Conservation (phyloP, 2,797 vertebrate genomes). For the Scleropages formosus region DNA sequence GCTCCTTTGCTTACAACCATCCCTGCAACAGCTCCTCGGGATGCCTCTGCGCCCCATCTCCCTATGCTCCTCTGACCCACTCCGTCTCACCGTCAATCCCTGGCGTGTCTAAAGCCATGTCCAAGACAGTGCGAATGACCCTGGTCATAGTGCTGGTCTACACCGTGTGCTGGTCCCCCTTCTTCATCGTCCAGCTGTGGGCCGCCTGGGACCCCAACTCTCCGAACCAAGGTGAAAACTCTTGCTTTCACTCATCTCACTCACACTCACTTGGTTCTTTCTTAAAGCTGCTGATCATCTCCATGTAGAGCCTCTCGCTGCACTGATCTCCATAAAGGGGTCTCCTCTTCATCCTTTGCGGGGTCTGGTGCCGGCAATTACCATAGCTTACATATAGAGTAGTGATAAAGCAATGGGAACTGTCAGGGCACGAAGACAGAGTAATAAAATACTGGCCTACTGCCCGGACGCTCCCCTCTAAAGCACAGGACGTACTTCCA, state of each 20-base stretch:
- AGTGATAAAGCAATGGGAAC: neutral
- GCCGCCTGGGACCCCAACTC: constrained; percentile 68
- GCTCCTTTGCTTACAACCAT: too few relatives aligned
- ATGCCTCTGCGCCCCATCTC: too few relatives aligned
- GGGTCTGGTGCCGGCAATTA: neutral
- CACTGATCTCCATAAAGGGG: neutral
- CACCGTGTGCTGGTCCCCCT: constrained; percentile 73
- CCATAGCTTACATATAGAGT: neutral
- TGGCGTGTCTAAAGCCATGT: constrained; percentile 64
- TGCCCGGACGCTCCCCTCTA: too few relatives aligned
- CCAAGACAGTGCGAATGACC: constrained; percentile 75
- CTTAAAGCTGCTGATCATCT: neutral
- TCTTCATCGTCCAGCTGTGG: constrained; percentile 78
- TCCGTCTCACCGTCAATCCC: constrained; percentile 27
- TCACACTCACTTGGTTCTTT: neutral
- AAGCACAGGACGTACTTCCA: too few relatives aligned
- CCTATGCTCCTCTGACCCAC: too few relatives aligned
- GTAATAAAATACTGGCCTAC: too few relatives aligned
- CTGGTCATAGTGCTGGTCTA: constrained; percentile 70
- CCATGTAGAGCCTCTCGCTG: neutral
- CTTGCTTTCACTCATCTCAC: neutral
- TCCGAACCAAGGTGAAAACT: constrained; percentile 67
- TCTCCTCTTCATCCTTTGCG: neutral
- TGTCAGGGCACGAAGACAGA: too few relatives aligned
- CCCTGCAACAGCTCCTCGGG: too few relatives aligned